Base-by-base conservation (phyloP, 2,797 vertebrate genomes). In the Coilia nasus region DNA sequence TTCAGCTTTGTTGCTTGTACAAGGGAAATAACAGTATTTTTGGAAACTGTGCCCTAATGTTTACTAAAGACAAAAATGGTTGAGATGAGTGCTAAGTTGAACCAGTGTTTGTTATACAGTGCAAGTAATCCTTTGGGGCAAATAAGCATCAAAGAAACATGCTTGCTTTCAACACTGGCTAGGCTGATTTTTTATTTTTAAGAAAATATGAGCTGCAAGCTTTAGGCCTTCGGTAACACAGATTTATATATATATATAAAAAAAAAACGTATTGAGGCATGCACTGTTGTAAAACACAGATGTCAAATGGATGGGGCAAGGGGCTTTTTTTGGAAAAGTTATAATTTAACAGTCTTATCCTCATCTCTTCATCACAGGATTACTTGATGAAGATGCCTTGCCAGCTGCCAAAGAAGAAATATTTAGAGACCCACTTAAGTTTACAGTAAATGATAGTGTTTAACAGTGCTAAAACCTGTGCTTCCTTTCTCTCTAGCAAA, bases 321-420 rank as follows among this genome's bases (percentile, higher is more conserved):
- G 50, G 7, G 9, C 9, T 54, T 54, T 28, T 67, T 67, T 67
- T 67, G 1, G 10, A 67, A 21, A 67, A 67, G 17, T 67, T 54
- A 14, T 54, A 67, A n/a, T 67, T 67, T 67, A 21, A 67, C 62
- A n/a, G 21, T 21, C 14, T 21, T 6, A 67, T 67, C 21, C 14
- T 67, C 21, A 67, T 23, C 17, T 67, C 25, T 67, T 67, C 62
- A 67, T 67, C 14, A 67, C 25, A 67, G 4, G 15, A 67, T n/a
- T 54, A 54, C 21, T n/a, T 67, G 62, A 47, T n/a, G 35, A 47
- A 46, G 21, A n/a, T 7, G 23, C 41, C 35, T 46, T 46, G 46
- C 46, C 81, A 81, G 41, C 44, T 81, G 81, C 81, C 81, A 81
- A 15, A 81, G 41, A 81, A 25, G 35, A 17, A 54, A 54, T 9